A percentile compares a stretch with the other conserved stretches of the same genome.
phyloP scores from a whole-genome alignment of 2,113 vertebrate species.

The Syngnathus typhle region DNA sequence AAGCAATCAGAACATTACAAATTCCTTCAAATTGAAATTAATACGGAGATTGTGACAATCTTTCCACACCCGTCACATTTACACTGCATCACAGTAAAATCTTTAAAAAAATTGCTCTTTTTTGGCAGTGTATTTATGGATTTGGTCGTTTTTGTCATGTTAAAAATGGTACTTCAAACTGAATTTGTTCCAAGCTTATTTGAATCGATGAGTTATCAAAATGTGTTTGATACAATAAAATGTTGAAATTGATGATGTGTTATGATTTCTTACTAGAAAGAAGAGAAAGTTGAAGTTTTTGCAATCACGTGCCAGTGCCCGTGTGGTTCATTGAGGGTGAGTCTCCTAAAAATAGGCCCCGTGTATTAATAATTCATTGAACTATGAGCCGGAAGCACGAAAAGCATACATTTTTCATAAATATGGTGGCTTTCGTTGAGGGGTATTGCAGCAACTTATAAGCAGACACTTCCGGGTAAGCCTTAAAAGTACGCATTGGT shows the following conservation, averaged over 20 bases:
- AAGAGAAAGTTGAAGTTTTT: neutral
- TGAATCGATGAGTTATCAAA: conserved; percentile 45
- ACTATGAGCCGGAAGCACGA: conserved; percentile 32
- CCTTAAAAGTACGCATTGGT: neutral
- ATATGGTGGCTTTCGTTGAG: conserved; percentile 21
- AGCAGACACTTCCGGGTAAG: neutral
- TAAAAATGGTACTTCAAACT: conserved; percentile 40
- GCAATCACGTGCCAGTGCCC: conserved; percentile 5
- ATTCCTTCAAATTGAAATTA: conserved; percentile 19
- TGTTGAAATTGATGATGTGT: conserved; percentile 50
- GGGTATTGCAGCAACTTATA: conserved; percentile 16
- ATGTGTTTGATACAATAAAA: conserved; percentile 69
- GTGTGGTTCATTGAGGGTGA: conserved; percentile 22
- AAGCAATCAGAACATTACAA: conserved; percentile 14
- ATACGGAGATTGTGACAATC: conserved; percentile 52
- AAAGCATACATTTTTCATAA: conserved; percentile 62
- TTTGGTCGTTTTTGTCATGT: conserved; percentile 41
- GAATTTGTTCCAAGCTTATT: conserved; percentile 49
- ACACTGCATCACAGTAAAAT: neutral
- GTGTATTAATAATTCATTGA: conserved; percentile 57
- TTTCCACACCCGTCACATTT: conserved; percentile 14
- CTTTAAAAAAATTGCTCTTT: conserved; percentile 25
- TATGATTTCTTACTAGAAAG: neutral
- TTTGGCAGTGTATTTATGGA: conserved; percentile 38
- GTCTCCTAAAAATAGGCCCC: conserved; percentile 51